Evolutionary conservation across 2,797 vertebrate genomes (phyloP), one percentile per base, ranked within the genome.

Genomic region (Sciurus vulgaris): DNA sequence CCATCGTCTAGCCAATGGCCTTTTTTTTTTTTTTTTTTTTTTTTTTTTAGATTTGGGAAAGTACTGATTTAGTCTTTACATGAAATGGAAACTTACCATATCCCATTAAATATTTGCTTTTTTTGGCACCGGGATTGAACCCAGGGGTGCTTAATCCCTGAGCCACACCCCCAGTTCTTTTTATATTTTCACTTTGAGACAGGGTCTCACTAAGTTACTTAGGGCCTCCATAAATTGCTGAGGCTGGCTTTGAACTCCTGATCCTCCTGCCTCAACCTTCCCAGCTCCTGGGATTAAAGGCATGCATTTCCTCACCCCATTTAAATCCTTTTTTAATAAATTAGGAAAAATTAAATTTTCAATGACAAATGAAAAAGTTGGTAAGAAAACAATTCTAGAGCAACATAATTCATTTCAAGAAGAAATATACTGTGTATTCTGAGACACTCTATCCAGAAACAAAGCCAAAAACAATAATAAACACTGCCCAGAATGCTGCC

Each of bases 301-400:
- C 54, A 56, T 56, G 20, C 20, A 56, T 7, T 20, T 56, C 20
- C 54, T 56, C 7, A 18, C 20, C 54, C 20, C 22, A 20, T 22
- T 56, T 22, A 56, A 22, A 56, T 56, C 7, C 54, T 56, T 8
- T 22, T 67, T 84, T 77, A 86, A 7, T 87, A 76, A 77, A 22
- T 13, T 84, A 26, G 61, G 47, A 93, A 10, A 49, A 96, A 79
- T 10, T 44, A 89, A 82, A 94, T 91, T 74, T 89, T 69, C 95
- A 86, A 28, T 17, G 38, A 79, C 22, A 56, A 87, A 92, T 70
- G 51, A 91, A 91, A 78, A 95, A 54, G 12, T 81, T 13, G 61
- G 1, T 56, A 74, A 70, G 59, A 85, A 96, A 81, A 88, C 30
- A 76, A 70, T 56, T 84, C 81, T 67, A 93, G 22, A 15, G 79